Evolutionary conservation across 2,797 vertebrate genomes (phyloP).

Genomic region (Liparis tanakae): DNA sequence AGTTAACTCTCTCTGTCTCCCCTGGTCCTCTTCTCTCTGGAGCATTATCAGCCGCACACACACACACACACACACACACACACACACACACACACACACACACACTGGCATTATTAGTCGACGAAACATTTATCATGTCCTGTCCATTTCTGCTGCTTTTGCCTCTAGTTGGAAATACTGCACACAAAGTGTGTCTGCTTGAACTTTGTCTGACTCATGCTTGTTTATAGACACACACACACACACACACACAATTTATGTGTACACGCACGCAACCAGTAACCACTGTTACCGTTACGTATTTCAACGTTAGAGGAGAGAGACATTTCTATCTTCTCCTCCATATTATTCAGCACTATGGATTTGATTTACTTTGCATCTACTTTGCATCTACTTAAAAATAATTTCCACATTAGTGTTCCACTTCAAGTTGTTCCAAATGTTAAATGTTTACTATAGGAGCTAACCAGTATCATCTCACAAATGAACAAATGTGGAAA

Average conservation of each 20-base stretch:
- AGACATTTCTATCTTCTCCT: too few relatives aligned
- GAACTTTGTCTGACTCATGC: conserved; percentile 47
- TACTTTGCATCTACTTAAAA: too few relatives aligned
- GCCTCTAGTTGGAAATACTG: conserved; percentile 40
- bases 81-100: too few relatives aligned
- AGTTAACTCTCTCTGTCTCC: not conserved
- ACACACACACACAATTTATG: not conserved
- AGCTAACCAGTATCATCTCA: too few relatives aligned
- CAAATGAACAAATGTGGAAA: too few relatives aligned
- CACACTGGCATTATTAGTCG: conserved; percentile 27
- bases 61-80: not conserved
- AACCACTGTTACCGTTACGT: not conserved
- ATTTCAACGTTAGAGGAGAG: too few relatives aligned
- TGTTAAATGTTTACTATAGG: too few relatives aligned
- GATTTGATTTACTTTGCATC: too few relatives aligned
- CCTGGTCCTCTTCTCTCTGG: not conserved
- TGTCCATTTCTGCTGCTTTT: conserved; percentile 49
- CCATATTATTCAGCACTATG: too few relatives aligned
- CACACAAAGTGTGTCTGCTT: conserved; percentile 25
- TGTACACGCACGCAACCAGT: conserved; percentile 15
- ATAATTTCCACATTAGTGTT: too few relatives aligned
- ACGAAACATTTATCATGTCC: conserved; percentile 53
- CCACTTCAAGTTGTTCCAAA: too few relatives aligned
- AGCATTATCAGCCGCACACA: not conserved
- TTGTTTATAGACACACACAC: conserved; percentile 53